Base-by-base conservation (phyloP, 2,797 vertebrate species). In the Fringilla coelebs region DNA sequence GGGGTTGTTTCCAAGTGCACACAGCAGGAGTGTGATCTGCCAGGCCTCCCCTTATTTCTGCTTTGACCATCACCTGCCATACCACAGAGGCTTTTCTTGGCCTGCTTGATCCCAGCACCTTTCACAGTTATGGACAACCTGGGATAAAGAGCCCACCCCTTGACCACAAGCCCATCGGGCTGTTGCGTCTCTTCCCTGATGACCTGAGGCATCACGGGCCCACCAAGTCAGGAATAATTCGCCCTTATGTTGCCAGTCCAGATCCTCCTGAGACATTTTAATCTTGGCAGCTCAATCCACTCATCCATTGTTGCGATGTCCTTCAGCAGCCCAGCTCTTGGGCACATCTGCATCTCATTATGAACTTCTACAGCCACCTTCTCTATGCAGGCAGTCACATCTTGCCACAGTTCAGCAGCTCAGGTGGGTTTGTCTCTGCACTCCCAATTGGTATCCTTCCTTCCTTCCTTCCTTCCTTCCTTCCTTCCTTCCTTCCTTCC, bases 1-100 rank as follows among this genome's bases (percentile, higher is more conserved):
- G 57, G 28, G 29, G 34, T 10, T 40, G 29, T 32, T 31, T 31
- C 15, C 13, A 26, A 29, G 46, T 52, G 38, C 48, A 54, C 2
- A 2, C 4, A 45, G 60, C 32, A 12, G 46, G 10, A 60, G 13
- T 31, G 38, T 31, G 55, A 34, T 51, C 78, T 34, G 45, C 45
- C 55, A 81, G 38, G 26, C 26, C 46, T 68, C 29, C 46, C 17
- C 28, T 17, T 32, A 45, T 36, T 71, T 45, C 14, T 45, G 8
- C 11, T 71, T 71, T 25, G 17, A 8, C 38, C 55, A 32, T 52
- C 0, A 0, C 25, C 17, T 15, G 5, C 21, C 4, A 3, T 10
- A 19, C 8, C 66, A 26, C 21, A 61, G 32, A 61, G 17, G 54
- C 17, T 49, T 49, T 49, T 8, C 25, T 14, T 51, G 66, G 26